phyloP scores from a whole-genome alignment of 1,140 invertebrate genomes.

The Bombus waltoni region DNA sequence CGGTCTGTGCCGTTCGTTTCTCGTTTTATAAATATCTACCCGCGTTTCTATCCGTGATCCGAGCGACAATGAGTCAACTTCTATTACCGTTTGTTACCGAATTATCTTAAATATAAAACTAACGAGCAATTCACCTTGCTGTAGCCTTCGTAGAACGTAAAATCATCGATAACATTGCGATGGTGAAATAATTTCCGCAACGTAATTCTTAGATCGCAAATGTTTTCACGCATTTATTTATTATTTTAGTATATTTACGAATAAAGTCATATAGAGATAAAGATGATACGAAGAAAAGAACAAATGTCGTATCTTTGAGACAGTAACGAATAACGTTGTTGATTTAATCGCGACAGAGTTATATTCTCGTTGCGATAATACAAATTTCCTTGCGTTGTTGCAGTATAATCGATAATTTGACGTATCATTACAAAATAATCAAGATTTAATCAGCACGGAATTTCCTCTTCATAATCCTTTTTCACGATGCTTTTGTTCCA shows the following conservation, averaged over 20 bases:
- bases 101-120: constrained; percentile 75
- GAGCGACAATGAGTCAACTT: constrained; percentile 62
- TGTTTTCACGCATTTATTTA: too few relatives aligned
- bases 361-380: background rate
- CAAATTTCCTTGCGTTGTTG: background rate
- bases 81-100: constrained; percentile 56
- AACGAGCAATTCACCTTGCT: background rate
- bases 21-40: constrained; percentile 77
- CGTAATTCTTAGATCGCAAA: too few relatives aligned
- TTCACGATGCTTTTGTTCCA: background rate
- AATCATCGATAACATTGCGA: background rate
- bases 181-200: too few relatives aligned
- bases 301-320: background rate
- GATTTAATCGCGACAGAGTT: background rate
- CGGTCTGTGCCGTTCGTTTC: constrained; percentile 57
- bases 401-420: background rate
- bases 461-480: background rate
- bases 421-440: constrained; percentile 13
- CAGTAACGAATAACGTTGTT: background rate
- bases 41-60: constrained; percentile 48
- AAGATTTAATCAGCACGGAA: background rate
- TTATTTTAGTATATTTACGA: background rate
- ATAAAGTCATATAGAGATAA: too few relatives aligned
- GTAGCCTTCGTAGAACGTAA: background rate
- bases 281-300: too few relatives aligned